These are phyloP conservation scores for Ectemnius continuus DNA, from an alignment of 2,888 invertebrate genomes.

Conservation along the genomic window DNA sequence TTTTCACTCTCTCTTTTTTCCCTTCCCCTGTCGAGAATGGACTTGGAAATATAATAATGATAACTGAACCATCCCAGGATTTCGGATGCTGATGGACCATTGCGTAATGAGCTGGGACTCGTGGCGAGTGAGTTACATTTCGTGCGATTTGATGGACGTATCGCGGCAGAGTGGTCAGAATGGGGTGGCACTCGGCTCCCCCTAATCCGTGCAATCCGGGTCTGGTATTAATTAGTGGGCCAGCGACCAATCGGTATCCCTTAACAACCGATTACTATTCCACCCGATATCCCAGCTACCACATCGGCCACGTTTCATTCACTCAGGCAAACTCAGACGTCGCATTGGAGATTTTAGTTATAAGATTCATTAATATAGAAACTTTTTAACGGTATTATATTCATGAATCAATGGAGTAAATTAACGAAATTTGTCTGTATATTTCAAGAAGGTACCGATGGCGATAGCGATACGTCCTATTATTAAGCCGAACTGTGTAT, in stretches of 20 bases:
- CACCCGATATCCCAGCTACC: constrained; percentile 38
- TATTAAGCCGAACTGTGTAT: constrained; percentile 75
- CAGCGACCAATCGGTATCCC: constrained; percentile 63
- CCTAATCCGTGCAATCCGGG: constrained; percentile 59
- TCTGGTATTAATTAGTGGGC: constrained; percentile 63
- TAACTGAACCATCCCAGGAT: too few relatives aligned
- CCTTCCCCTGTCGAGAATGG: neutral
- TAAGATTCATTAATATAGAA: too few relatives aligned
- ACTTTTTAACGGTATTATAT: too few relatives aligned
- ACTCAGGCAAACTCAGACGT: neutral
- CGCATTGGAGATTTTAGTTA: neutral
- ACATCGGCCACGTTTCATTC: constrained; percentile 22
- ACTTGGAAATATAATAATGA: too few relatives aligned
- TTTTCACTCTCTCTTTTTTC: neutral
- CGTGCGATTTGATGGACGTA: constrained; percentile 2
- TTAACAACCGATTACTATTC: constrained; percentile 68
- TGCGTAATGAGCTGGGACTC: neutral
- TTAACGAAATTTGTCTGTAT: neutral
- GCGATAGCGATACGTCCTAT: constrained; percentile 65
- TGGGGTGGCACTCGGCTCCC: constrained; percentile 28
- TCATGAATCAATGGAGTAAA: neutral
- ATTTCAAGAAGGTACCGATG: constrained; percentile 49
- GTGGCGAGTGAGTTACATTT: constrained; percentile 12
- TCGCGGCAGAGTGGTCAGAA: constrained; percentile 3
- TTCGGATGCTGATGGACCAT: too few relatives aligned